Percentiles rank a stretch among this genome's conserved stretches.
Conservation (phyloP, 2,797 vertebrate species). For the Macropus fuliginosus region DNA sequence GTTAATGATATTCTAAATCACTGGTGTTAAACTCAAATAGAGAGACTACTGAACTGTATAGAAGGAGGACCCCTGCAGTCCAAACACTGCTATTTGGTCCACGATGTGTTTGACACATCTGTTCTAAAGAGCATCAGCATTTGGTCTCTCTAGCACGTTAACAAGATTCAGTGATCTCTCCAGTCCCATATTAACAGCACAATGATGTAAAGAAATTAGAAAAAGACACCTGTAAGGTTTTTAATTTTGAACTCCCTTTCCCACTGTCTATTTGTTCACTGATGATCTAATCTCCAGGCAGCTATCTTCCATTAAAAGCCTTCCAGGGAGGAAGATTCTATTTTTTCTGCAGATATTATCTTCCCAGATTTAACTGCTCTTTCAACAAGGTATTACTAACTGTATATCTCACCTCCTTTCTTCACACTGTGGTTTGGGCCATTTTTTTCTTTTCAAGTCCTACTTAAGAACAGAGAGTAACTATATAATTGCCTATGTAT, state of each 20-base stretch:
- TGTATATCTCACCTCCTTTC: neutral
- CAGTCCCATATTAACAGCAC: conserved; percentile 78
- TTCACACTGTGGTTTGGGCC: neutral
- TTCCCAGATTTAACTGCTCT: neutral
- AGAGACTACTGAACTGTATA: neutral
- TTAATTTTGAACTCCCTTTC: conserved; percentile 61
- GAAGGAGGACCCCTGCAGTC: neutral
- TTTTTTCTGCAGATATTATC: neutral
- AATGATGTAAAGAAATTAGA: conserved; percentile 64
- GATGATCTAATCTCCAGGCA: neutral
- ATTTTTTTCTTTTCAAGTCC: neutral
- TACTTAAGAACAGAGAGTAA: neutral
- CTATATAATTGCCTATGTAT: neutral
- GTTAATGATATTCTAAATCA: conserved; percentile 65
- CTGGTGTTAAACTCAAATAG: neutral
- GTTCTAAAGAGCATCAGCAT: conserved; percentile 45
- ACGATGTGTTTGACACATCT: neutral
- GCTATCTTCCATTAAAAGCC: neutral
- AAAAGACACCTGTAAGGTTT: conserved; percentile 64
- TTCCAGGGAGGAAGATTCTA: neutral
- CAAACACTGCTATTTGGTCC: neutral
- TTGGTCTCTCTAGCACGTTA: conserved; percentile 76
- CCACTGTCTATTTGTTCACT: conserved; percentile 16
- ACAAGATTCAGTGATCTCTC: conserved; percentile 73
- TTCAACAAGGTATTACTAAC: neutral